Conservation (phyloP, 2,113 vertebrate genomes). For the Dasypus novemcinctus region DNA sequence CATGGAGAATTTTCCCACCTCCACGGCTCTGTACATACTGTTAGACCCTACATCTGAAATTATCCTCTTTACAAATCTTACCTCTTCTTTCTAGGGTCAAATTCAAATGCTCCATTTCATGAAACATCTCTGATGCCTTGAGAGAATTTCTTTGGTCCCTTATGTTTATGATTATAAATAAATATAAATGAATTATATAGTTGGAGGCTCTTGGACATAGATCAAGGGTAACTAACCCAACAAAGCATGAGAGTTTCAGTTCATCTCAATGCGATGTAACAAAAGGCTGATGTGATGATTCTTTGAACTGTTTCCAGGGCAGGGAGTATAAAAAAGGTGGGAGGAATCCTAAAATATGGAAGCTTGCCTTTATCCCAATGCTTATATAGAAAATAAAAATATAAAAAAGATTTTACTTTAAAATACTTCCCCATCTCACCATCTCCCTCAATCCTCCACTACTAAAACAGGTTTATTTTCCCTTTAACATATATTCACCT, state of each 20-base stretch:
- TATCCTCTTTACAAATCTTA: too few species aligned
- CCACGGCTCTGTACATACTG: accelerated
- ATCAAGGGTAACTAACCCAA: too few species aligned
- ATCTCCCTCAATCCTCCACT: background rate
- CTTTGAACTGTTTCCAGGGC: background rate
- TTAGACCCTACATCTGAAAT: accelerated
- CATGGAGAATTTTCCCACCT: accelerated
- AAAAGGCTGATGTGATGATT: background rate
- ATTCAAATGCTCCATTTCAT: accelerated
- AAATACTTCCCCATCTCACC: background rate
- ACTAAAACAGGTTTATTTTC: background rate
- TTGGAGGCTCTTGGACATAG: background rate
- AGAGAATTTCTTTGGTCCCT: background rate
- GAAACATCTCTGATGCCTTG: background rate
- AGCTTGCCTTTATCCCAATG: background rate
- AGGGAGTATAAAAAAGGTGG: too few species aligned
- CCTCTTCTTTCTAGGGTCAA: background rate
- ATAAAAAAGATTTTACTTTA: background rate
- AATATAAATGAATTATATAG: background rate
- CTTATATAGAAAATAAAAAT: background rate
- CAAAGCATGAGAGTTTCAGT: too few species aligned
- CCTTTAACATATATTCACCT: too few species aligned
- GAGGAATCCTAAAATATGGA: too few species aligned
- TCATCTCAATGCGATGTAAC: accelerated
- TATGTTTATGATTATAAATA: background rate